Evolutionary conservation across 2,797 vertebrate species (phyloP).

Genomic region (Phataginus tetradactyla): DNA sequence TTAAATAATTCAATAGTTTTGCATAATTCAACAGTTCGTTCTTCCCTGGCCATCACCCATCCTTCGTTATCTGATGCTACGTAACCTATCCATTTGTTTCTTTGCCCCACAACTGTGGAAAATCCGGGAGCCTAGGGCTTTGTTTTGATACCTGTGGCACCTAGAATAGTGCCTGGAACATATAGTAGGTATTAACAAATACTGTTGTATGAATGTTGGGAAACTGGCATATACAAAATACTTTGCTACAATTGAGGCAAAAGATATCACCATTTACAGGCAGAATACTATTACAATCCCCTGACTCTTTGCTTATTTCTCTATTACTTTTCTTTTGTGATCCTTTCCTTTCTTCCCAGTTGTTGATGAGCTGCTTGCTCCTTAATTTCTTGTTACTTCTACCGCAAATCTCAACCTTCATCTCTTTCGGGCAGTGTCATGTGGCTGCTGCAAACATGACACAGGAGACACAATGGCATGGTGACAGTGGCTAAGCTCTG

Average conservation of each 20-base stretch:
- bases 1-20: not conserved
- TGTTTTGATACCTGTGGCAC: not conserved
- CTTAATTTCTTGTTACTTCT: not conserved
- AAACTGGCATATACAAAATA: slow-evolving; percentile 12
- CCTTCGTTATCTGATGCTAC: not conserved
- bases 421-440: not conserved
- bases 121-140: not conserved
- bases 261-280: not conserved
- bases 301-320: not conserved
- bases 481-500: not conserved
- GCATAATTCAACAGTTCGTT: not conserved
- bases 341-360: not conserved
- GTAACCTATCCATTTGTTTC: not conserved
- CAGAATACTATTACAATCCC: not conserved
- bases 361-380: not conserved
- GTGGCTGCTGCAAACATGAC: fast-evolving
- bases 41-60: not conserved
- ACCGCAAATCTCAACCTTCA: not conserved
- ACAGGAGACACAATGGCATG: not conserved
- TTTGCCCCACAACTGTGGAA: not conserved
- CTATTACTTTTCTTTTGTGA: not conserved
- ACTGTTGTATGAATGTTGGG: not conserved
- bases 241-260: not conserved
- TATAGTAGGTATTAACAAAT: not conserved
- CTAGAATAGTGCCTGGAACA: not conserved